phyloP scores from a whole-genome alignment of 64 coral and sea anemone species.

The Dendronephthya gigantea region DNA sequence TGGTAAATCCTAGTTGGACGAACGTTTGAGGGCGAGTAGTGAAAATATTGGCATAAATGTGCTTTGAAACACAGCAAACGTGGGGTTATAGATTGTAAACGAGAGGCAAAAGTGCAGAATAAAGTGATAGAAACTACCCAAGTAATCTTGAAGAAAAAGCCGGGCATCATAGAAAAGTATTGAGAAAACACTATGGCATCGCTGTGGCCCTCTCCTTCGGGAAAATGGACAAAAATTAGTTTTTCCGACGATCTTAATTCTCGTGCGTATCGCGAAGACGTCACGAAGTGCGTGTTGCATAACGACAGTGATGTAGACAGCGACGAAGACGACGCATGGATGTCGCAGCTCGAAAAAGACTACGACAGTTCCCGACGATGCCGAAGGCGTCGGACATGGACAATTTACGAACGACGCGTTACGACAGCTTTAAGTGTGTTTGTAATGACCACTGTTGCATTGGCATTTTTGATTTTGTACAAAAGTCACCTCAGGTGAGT shows the following conservation, averaged over 20 bases:
- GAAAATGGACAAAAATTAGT: not conserved
- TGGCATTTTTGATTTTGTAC: not conserved
- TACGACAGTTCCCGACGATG: not conserved
- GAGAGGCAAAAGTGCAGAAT: no score
- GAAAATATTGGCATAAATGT: no score
- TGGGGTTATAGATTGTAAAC: no score
- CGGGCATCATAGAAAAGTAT: not conserved
- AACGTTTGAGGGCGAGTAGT: no score
- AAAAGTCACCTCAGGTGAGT: not conserved
- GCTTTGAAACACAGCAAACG: no score
- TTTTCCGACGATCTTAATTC: not conserved
- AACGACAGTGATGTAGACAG: slow-evolving; percentile 3
- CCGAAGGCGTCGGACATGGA: slow-evolving; percentile 5
- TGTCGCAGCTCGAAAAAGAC: slow-evolving; percentile 9
- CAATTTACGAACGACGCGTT: slow-evolving; percentile 11
- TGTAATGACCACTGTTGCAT: not conserved
- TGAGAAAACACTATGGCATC: not conserved
- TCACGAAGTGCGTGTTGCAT: not conserved
- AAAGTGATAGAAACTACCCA: no score
- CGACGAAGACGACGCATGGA: slow-evolving; percentile 15
- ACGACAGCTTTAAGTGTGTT: slow-evolving; percentile 10
- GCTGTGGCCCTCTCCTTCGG: not conserved
- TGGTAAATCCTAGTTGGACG: no score
- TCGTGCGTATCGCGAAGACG: not conserved
- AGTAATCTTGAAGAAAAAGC: not conserved